Base-by-base conservation (phyloP, 2,113 vertebrate species). In the Struthidea cinerea region DNA sequence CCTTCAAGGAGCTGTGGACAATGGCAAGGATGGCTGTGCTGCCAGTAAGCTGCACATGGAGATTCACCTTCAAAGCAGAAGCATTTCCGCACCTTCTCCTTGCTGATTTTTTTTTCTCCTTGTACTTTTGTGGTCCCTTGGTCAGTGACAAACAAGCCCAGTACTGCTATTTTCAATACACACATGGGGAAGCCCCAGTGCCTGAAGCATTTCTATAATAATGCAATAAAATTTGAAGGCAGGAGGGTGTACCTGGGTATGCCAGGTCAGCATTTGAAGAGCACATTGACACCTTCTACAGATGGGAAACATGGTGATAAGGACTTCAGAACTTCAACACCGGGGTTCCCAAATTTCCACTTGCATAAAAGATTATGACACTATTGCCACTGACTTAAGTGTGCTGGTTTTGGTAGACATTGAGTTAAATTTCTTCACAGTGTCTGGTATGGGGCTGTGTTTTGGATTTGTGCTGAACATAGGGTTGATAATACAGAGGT, bases 1-100 rank as follows among this genome's bases (percentile, higher is more conserved):
- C 64, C 84, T 93, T 95, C 91, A 84, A 91, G 93, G 68, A 94
- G 69, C 47, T 64, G 47, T 32, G 46, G 94, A 78, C 68, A 94
- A 84, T 2, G 1, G 37, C 69, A 84, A 94, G 65, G 33, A 87
- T 74, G 1, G 0, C 79, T 9, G 2, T 70, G 59, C 52, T 82
- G n/a, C 41, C 7, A 0, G 33, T 21, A 44, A 87, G 70, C 41
- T 69, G 35, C 42, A 59, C 17, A 6, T 15, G 30, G 53, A 79
- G 17, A 42, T 56, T 90, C 67, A 56, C 78, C 61, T 95, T 93
- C 89, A 84, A 92, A 93, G 33, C 10, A 33, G 27, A 81, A 27
- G 24, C 52, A 67, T 68, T 89, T 86, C 77, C 64, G 52, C 52
- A 87, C 47, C 22, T 92, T 69, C 19, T 74, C 39, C 32, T 16